These are phyloP conservation scores for Ctenodactylus gundi DNA, from an alignment of 2,113 vertebrate species.

Conservation along the genomic window DNA sequence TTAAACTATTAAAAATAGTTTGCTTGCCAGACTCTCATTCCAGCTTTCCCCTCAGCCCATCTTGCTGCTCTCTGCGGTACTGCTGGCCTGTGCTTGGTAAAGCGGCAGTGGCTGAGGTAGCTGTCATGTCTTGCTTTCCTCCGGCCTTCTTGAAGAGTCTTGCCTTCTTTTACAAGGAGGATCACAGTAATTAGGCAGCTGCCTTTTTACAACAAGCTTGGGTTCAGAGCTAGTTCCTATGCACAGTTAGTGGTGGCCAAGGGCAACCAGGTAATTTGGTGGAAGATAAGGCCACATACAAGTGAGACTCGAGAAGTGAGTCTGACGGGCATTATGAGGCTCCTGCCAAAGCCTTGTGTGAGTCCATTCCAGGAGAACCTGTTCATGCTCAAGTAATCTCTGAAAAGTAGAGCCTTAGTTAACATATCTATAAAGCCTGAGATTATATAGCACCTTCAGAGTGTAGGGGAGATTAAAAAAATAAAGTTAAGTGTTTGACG, in stretches of 20 bases:
- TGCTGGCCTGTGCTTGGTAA: not conserved
- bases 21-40: not conserved
- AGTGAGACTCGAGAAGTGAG: not conserved
- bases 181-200: not conserved
- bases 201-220: not conserved
- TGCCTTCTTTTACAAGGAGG: not conserved
- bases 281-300: not conserved
- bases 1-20: not conserved
- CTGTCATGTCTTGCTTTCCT: not conserved
- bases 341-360: not conserved
- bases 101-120: not conserved
- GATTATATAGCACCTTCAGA: not conserved
- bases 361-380: not conserved
- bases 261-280: not conserved
- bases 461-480: not conserved
- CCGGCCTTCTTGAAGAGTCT: not conserved
- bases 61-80: fast-evolving
- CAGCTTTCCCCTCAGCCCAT: not conserved
- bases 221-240: not conserved
- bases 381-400: not conserved
- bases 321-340: not conserved
- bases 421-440: not conserved
- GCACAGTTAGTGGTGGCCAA: not conserved
- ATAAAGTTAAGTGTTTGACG: not conserved
- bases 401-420: not conserved